A percentile compares a stretch with the other conserved stretches of the same genome.
Conservation (phyloP, 1,140 invertebrate species). For the Listronotus oregonensis region DNA sequence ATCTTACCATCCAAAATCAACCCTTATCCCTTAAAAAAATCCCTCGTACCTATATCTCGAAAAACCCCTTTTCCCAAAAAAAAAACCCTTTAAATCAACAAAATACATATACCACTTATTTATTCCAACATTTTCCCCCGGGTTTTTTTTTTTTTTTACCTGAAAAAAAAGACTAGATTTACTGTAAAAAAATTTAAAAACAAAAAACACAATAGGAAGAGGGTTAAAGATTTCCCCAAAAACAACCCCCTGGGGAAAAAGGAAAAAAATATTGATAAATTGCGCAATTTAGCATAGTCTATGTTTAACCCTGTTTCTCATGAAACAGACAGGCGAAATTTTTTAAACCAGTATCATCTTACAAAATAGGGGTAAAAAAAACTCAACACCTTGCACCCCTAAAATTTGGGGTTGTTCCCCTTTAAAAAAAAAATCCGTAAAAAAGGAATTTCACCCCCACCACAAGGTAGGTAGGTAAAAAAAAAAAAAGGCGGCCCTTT, state of each 20-base stretch:
- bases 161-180: too few relatives aligned
- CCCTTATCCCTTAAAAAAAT: too few relatives aligned
- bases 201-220: constrained; percentile 4
- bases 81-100: constrained; percentile 26
- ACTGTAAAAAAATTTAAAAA: constrained; percentile 18
- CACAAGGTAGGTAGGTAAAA: constrained; percentile 25
- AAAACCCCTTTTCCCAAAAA: constrained; percentile 25
- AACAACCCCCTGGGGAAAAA: not conserved
- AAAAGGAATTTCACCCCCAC: constrained; percentile 39
- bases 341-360: constrained; percentile 40
- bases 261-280: constrained; percentile 31
- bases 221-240: constrained; percentile 3
- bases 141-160: not conserved
- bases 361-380: constrained; percentile 38
- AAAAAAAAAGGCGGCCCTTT: not conserved
- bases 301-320: constrained; percentile 37
- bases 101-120: constrained; percentile 18
- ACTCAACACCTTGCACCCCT: constrained; percentile 20
- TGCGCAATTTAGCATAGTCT: constrained; percentile 39
- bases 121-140: constrained; percentile 15
- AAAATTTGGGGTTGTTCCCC: constrained; percentile 25
- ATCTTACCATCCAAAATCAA: too few relatives aligned
- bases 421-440: constrained; percentile 28
- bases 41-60: too few relatives aligned
- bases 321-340: constrained; percentile 37